Percentiles rank a stretch among this genome's conserved stretches.
Conservation (phyloP, 2,113 vertebrate species). For the Ammodramus savannarum region DNA sequence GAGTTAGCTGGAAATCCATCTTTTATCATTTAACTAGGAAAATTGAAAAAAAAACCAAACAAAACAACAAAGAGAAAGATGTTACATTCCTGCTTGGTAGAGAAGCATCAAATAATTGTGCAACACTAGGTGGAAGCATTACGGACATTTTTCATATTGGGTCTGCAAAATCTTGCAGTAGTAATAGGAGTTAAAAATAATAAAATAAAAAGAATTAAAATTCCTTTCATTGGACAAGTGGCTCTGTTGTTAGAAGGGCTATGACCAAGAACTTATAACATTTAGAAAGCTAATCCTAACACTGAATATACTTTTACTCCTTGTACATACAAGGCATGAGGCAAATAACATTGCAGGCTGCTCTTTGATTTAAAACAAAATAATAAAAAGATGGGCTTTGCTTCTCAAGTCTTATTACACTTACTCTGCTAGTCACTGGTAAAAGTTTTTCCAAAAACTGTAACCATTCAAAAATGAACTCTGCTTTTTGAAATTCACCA, state of each 20-base stretch:
- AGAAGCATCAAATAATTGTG: not conserved
- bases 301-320: not conserved
- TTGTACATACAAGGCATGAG: not conserved
- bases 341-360: not conserved
- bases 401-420: constrained; percentile 22
- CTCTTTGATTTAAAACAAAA: not conserved
- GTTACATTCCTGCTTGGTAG: not conserved
- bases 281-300: not conserved
- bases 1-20: not conserved
- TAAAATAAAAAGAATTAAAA: not conserved
- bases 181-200: not conserved
- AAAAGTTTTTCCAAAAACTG: constrained; percentile 86
- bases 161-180: not conserved
- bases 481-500: constrained; percentile 79
- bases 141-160: not conserved
- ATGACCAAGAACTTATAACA: not conserved
- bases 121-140: not conserved
- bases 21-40: not conserved
- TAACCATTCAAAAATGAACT: constrained; percentile 88
- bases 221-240: not conserved
- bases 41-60: not conserved
- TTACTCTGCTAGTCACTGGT: constrained; percentile 78
- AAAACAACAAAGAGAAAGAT: not conserved
- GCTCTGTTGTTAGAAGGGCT: not conserved
- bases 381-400: not conserved